Conservation (phyloP, 2,797 vertebrate species). For the Acanthiza pusilla region DNA sequence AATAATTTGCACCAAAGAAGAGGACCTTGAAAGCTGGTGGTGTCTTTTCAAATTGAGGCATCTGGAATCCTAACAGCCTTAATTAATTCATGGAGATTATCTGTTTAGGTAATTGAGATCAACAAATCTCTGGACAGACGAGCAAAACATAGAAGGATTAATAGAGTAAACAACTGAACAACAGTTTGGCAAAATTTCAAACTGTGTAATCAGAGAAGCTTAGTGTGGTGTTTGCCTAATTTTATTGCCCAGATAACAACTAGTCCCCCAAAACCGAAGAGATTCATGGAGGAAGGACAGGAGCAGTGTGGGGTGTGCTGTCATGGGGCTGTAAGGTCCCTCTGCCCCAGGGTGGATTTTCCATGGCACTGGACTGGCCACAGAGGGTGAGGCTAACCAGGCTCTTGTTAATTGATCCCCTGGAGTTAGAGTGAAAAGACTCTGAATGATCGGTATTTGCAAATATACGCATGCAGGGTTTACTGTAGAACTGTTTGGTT, state of each 20-base stretch:
- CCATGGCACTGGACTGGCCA: accelerated
- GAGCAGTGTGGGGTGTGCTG: neutral
- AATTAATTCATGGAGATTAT: neutral
- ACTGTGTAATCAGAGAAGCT: accelerated
- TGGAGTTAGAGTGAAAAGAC: accelerated
- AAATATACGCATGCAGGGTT: accelerated
- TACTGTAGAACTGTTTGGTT: neutral
- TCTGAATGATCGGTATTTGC: neutral
- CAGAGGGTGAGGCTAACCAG: neutral
- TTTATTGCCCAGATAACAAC: neutral
- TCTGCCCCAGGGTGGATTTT: neutral
- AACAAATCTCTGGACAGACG: neutral
- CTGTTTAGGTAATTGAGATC: neutral
- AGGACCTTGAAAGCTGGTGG: neutral
- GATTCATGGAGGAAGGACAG: accelerated
- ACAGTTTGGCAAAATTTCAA: neutral
- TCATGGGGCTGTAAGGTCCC: neutral
- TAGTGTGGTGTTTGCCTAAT: neutral
- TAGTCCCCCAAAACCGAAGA: accelerated
- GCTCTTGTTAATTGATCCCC: neutral
- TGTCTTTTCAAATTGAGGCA: neutral
- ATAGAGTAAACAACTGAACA: neutral
- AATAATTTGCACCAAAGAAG: neutral
- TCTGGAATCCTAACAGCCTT: neutral
- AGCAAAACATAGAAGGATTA: neutral